Percentiles rank a stretch among this genome's conserved stretches.
phyloP scores from a whole-genome alignment of 2,113 vertebrate species.

The Corvus moneduloides region DNA sequence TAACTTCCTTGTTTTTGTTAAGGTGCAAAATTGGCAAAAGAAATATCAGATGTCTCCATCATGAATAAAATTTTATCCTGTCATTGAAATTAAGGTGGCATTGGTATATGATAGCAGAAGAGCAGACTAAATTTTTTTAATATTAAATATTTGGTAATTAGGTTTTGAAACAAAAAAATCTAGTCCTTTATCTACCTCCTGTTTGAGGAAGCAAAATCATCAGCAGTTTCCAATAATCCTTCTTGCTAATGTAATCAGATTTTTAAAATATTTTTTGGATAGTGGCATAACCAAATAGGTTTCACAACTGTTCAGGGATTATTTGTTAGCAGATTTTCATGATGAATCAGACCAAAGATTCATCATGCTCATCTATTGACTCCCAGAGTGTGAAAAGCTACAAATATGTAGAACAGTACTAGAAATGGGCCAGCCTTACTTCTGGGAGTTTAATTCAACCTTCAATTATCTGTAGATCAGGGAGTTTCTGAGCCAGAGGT shows the following conservation, averaged over 20 bases:
- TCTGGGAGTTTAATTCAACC: background rate
- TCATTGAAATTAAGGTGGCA: background rate
- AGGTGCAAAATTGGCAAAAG: background rate
- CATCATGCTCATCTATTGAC: background rate
- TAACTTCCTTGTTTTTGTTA: background rate
- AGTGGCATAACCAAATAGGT: background rate
- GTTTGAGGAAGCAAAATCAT: background rate
- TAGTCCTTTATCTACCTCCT: background rate
- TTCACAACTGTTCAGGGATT: background rate
- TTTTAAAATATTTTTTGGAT: background rate
- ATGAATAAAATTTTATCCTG: background rate
- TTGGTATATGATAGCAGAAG: background rate
- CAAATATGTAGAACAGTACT: background rate
- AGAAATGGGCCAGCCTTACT: background rate
- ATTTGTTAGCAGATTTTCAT: background rate
- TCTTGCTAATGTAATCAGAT: background rate
- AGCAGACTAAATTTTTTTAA: background rate
- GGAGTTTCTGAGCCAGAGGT: background rate
- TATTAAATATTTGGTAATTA: background rate
- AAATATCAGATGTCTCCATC: background rate
- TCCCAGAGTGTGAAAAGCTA: background rate
- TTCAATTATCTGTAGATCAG: background rate
- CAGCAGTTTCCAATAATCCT: background rate
- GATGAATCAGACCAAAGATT: background rate
- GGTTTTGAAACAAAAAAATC: background rate